These are phyloP conservation scores for Cyprichromis sp. DNA, from an alignment of 2,113 vertebrate species.

Conservation along the genomic window DNA sequence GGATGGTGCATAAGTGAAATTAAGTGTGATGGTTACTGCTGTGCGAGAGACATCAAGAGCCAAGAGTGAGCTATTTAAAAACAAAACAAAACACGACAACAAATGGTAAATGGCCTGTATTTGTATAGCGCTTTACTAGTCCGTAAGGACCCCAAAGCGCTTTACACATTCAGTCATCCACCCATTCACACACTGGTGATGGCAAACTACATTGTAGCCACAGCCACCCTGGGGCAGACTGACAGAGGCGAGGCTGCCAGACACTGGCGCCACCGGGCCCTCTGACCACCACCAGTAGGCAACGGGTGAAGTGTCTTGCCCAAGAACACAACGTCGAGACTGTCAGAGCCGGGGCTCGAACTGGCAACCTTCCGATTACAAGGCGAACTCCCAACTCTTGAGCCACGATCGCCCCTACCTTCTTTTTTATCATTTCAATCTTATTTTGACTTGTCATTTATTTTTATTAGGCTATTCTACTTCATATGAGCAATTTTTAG, in stretches of 20 bases:
- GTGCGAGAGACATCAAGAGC: neutral
- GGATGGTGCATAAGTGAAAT: neutral
- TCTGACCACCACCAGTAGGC: neutral
- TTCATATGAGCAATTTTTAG: neutral
- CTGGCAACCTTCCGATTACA: neutral
- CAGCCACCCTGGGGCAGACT: neutral
- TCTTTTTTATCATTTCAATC: neutral
- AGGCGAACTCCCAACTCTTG: neutral
- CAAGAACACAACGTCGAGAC: neutral
- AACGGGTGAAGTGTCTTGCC: neutral
- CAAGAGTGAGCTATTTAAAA: neutral
- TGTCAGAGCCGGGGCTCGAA: accelerated
- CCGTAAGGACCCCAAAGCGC: neutral
- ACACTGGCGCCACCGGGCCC: neutral
- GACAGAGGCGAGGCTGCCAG: neutral
- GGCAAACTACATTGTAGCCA: neutral
- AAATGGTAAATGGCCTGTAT: neutral
- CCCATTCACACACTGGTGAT: neutral
- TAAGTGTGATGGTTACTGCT: neutral
- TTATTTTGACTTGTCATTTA: neutral
- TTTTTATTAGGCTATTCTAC: neutral
- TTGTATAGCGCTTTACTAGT: accelerated
- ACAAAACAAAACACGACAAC: neutral
- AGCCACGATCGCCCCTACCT: neutral
- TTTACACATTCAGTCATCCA: neutral